A percentile compares a stretch with the other conserved stretches of the same genome.
Evolutionary conservation across 2,113 vertebrate species (phyloP).

Genomic region (Labeo catla): DNA sequence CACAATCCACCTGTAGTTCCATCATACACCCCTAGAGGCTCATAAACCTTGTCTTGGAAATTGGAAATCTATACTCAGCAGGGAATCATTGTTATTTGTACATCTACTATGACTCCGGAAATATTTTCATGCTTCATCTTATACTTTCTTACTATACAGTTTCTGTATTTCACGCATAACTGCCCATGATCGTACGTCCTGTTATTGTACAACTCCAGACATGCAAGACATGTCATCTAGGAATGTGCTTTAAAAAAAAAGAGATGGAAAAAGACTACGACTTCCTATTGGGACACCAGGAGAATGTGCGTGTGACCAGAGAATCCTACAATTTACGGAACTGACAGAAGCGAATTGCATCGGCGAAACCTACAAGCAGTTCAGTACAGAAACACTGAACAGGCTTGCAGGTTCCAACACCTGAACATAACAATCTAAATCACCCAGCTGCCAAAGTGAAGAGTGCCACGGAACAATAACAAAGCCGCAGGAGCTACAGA

Average conservation of each 20-base stretch:
- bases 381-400: constrained; percentile 24
- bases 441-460: constrained; percentile 11
- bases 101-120: not conserved
- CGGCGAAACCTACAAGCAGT: not conserved
- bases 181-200: not conserved
- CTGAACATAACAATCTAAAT: constrained; percentile 28
- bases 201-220: constrained; percentile 12
- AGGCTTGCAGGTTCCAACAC: not conserved
- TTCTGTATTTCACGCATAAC: constrained; percentile 18
- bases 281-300: constrained; percentile 2
- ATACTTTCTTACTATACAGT: constrained; percentile 2
- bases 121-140: not conserved
- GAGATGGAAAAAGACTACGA: not conserved
- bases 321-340: not conserved
- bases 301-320: constrained; percentile 16
- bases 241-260: not conserved
- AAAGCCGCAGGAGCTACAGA: constrained; percentile 4
- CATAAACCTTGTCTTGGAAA: not conserved
- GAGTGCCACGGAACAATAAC: not conserved
- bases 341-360: not conserved
- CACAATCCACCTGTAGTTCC: not conserved
- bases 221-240: not conserved
- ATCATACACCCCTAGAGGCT: not conserved
- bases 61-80: not conserved
- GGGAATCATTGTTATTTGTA: not conserved